Evolutionary conservation across 2,888 invertebrate genomes (phyloP).

Genomic region (Aleiodes leptofemur): DNA sequence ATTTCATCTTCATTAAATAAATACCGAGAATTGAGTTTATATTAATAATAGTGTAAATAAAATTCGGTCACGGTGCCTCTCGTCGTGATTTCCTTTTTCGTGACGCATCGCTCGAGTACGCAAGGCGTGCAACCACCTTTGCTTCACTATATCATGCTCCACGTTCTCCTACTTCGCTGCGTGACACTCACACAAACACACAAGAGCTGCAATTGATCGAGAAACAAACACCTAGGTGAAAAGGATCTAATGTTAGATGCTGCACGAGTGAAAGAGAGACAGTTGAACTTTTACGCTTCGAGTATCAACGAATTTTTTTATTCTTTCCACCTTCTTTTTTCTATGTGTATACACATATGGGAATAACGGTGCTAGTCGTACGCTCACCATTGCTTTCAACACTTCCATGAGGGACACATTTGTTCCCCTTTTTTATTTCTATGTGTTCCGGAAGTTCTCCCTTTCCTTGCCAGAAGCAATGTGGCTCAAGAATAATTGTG

Average conservation of each 20-base stretch:
- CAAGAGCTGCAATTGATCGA: not conserved
- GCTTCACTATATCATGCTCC: constrained; percentile 19
- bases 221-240: not conserved
- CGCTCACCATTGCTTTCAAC: constrained; percentile 28
- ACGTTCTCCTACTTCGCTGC: constrained; percentile 16
- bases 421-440: constrained; percentile 9
- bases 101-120: constrained; percentile 49
- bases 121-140: constrained; percentile 33
- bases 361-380: constrained; percentile 44
- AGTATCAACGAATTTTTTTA: not conserved
- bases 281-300: constrained; percentile 41
- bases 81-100: constrained; percentile 45
- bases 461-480: not conserved
- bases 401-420: constrained; percentile 24
- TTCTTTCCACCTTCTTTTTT: constrained; percentile 1
- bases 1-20: too few species aligned
- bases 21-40: too few species aligned
- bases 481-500: not conserved
- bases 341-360: constrained; percentile 17
- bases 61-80: constrained; percentile 48
- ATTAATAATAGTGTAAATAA: not conserved
- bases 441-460: constrained; percentile 6
- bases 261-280: constrained; percentile 46
- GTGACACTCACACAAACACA: constrained; percentile 7
- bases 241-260: constrained; percentile 34